A percentile compares a stretch with the other conserved stretches of the same genome.
Conservation (phyloP, 2,113 vertebrate species). For the Calyptommatus sinebrachiatus region DNA sequence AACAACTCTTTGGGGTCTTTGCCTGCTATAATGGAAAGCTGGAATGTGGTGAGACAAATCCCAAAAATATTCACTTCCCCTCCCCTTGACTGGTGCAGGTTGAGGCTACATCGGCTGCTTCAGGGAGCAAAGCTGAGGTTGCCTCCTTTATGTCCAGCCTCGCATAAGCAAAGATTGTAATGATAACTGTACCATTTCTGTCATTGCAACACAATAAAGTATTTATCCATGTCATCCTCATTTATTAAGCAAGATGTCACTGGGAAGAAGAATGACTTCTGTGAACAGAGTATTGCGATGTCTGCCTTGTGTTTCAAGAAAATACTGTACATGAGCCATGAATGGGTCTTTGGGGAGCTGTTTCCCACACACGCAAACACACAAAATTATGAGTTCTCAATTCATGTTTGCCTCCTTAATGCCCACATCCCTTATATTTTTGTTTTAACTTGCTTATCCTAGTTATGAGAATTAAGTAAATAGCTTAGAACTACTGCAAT, state of each 20-base stretch:
- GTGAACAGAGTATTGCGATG: background rate
- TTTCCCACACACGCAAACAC: no score
- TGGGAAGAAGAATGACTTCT: background rate
- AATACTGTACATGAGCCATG: background rate
- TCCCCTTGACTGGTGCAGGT: background rate
- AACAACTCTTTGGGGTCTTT: constrained; percentile 28
- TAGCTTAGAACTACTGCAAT: no score
- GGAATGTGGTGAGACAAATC: constrained; percentile 5
- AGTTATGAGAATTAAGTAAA: background rate
- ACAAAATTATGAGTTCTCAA: no score
- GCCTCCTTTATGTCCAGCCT: constrained; percentile 39
- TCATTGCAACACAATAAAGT: constrained; percentile 58
- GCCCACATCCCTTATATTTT: no score
- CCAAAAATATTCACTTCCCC: background rate
- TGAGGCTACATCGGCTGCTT: constrained; percentile 24
- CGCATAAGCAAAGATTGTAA: constrained; percentile 42
- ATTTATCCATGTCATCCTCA: constrained; percentile 23
- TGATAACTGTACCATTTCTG: constrained; percentile 47
- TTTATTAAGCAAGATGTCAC: background rate
- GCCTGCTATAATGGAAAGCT: background rate
- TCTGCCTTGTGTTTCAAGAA: background rate
- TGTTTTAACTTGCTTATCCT: background rate
- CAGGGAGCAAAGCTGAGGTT: constrained; percentile 33
- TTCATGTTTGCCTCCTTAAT: no score
- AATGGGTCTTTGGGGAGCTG: background rate